phyloP scores from a whole-genome alignment of 2,797 vertebrate genomes.

The Crocidura indochinensis region DNA sequence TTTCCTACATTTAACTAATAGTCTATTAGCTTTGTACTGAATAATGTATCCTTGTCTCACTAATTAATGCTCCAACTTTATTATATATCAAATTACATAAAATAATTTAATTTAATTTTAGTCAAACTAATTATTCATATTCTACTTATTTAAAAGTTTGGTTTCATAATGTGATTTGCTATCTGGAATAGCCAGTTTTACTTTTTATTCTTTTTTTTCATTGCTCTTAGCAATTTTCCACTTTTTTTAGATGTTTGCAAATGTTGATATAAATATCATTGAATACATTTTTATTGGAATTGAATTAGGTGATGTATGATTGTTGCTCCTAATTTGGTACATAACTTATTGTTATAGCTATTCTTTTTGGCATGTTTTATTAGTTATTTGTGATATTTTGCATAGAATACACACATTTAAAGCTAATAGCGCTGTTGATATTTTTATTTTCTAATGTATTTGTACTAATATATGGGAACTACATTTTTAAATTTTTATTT shows the following conservation, averaged over 20 bases:
- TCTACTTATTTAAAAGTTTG: slow-evolving; percentile 65
- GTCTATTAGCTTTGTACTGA: neutral
- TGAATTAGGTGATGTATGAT: slow-evolving; percentile 1
- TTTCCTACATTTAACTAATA: slow-evolving; percentile 1
- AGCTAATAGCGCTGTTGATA: neutral
- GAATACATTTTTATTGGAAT: slow-evolving; percentile 19
- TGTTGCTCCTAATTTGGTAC: neutral
- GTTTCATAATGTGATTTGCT: slow-evolving; percentile 68
- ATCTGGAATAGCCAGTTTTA: neutral
- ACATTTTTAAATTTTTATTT: neutral
- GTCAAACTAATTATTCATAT: slow-evolving; percentile 51
- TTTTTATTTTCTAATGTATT: slow-evolving; percentile 28
- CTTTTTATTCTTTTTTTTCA: neutral
- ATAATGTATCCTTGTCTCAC: slow-evolving; percentile 33
- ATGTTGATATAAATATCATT: slow-evolving; percentile 7
- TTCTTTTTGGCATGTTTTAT: too few relatives aligned
- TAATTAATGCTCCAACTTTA: slow-evolving; percentile 54
- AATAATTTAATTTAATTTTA: slow-evolving; percentile 60
- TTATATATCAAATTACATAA: slow-evolving; percentile 52
- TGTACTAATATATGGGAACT: neutral
- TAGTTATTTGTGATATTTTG: neutral
- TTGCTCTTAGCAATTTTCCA: slow-evolving; percentile 26
- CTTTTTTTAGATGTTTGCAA: neutral
- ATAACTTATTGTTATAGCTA: neutral
- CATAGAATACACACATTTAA: neutral